These are phyloP conservation scores for Pedionomus torquatus DNA, from an alignment of 2,113 vertebrate species.

Conservation along the genomic window DNA sequence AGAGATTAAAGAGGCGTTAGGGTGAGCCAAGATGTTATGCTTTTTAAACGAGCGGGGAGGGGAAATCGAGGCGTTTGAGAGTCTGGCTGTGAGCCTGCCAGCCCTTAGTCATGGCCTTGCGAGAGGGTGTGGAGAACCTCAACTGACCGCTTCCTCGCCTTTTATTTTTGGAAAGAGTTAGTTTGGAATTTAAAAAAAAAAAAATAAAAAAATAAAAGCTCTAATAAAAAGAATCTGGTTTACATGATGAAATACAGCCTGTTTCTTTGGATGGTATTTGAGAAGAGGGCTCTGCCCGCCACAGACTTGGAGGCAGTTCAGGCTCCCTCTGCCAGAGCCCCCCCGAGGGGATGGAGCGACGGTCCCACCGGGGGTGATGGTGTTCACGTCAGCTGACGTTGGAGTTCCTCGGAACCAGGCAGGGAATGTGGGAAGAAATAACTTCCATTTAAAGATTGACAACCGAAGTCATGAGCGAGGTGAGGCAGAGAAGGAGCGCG, in stretches of 20 bases:
- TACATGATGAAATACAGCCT: background rate
- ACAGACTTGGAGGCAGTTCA: background rate
- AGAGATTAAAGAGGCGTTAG: slow-evolving; percentile 42
- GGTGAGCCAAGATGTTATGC: slow-evolving; percentile 40
- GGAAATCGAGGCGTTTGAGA: background rate
- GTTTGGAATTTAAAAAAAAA: background rate
- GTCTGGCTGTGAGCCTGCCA: slow-evolving; percentile 25
- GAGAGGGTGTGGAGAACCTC: background rate
- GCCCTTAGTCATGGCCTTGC: slow-evolving; percentile 23
- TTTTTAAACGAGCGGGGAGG: slow-evolving; percentile 1
- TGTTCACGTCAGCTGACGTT: background rate
- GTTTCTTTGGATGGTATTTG: background rate
- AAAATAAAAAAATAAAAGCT: background rate
- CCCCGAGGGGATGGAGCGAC: background rate
- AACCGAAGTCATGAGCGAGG: background rate
- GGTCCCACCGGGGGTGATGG: background rate
- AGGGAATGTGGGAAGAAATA: background rate
- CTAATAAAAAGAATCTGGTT: background rate
- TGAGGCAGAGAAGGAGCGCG: background rate
- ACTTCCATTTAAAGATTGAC: background rate
- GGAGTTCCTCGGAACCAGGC: background rate
- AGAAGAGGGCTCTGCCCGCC: background rate
- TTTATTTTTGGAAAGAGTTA: slow-evolving; percentile 26
- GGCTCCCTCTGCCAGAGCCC: background rate
- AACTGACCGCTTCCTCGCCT: slow-evolving; percentile 23